These are phyloP conservation scores for Pseudopipra pipra DNA, from an alignment of 2,113 vertebrate genomes.

Conservation along the genomic window DNA sequence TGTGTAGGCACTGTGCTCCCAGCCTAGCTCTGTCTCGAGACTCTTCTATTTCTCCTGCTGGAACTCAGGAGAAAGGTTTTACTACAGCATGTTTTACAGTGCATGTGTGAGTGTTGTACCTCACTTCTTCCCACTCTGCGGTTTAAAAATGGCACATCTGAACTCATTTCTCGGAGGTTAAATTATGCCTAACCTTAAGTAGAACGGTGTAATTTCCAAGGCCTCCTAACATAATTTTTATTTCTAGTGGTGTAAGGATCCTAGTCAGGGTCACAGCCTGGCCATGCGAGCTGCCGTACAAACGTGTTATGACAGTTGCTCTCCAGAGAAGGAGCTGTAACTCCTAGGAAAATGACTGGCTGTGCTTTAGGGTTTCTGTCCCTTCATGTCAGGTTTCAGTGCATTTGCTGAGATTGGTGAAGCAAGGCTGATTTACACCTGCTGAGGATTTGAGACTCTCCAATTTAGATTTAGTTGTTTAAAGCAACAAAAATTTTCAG, in stretches of 20 bases:
- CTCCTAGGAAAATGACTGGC: neutral
- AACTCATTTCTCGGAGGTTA: slow-evolving; percentile 15
- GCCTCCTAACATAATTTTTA: neutral
- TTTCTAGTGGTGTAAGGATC: neutral
- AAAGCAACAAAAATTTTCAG: neutral
- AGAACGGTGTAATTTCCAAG: slow-evolving; percentile 28
- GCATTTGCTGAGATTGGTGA: neutral
- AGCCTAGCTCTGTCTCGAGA: neutral
- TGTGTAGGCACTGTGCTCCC: neutral
- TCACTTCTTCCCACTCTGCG: neutral
- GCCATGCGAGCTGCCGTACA: neutral
- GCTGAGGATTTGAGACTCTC: neutral
- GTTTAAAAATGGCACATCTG: neutral
- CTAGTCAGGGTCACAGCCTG: neutral
- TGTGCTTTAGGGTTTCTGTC: neutral
- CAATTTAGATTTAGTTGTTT: neutral
- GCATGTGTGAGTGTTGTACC: neutral
- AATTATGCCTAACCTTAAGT: neutral
- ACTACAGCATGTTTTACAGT: neutral
- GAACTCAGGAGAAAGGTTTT: neutral
- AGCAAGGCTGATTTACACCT: neutral
- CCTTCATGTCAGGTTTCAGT: neutral
- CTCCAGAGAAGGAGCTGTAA: neutral
- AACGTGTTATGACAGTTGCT: neutral
- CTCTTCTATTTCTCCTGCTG: neutral